Percentiles rank a stretch among this genome's conserved stretches.
phyloP scores from a whole-genome alignment of 2,113 vertebrate genomes.

The Channa maculata region DNA sequence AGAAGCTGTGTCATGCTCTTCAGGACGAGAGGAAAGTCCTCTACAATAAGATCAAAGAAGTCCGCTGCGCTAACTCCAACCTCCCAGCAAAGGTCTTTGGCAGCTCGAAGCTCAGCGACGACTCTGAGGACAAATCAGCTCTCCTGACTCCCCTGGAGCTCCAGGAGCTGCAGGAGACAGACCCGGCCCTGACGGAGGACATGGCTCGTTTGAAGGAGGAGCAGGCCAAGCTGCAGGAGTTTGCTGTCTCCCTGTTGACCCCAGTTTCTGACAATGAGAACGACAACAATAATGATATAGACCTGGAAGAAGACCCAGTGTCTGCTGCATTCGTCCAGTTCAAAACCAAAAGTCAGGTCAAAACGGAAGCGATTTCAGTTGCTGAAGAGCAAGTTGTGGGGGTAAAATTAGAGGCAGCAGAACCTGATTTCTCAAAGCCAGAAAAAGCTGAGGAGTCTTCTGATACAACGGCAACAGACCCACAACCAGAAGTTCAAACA shows the following conservation, averaged over 20 bases:
- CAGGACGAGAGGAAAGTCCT: slow-evolving; percentile 93
- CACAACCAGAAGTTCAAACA: slow-evolving; percentile 17
- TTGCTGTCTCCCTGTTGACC: slow-evolving; percentile 83
- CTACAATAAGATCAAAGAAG: slow-evolving; percentile 92
- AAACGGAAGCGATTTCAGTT: slow-evolving; percentile 9
- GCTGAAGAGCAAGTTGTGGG: slow-evolving; percentile 16
- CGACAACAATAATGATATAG: slow-evolving; percentile 12
- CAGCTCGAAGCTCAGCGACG: not conserved
- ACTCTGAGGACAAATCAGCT: slow-evolving; percentile 40
- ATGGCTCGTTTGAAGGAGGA: slow-evolving; percentile 74
- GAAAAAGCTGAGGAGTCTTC: not conserved
- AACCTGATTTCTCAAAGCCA: slow-evolving; percentile 6
- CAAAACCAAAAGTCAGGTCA: slow-evolving; percentile 31
- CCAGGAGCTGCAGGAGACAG: slow-evolving; percentile 54
- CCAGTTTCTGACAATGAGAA: slow-evolving; percentile 27
- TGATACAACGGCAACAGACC: not conserved
- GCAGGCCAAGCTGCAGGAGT: slow-evolving; percentile 82
- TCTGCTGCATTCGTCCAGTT: slow-evolving; percentile 38
- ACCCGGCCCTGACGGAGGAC: slow-evolving; percentile 21
- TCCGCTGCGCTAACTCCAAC: slow-evolving; percentile 69
- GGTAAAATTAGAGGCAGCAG: not conserved
- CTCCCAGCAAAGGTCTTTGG: not conserved
- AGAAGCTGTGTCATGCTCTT: slow-evolving; percentile 91
- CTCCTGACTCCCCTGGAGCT: slow-evolving; percentile 27
- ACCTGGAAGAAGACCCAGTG: slow-evolving; percentile 56